Conservation (phyloP, 2,113 vertebrate species). For the Campylomormyrus tamandua region DNA sequence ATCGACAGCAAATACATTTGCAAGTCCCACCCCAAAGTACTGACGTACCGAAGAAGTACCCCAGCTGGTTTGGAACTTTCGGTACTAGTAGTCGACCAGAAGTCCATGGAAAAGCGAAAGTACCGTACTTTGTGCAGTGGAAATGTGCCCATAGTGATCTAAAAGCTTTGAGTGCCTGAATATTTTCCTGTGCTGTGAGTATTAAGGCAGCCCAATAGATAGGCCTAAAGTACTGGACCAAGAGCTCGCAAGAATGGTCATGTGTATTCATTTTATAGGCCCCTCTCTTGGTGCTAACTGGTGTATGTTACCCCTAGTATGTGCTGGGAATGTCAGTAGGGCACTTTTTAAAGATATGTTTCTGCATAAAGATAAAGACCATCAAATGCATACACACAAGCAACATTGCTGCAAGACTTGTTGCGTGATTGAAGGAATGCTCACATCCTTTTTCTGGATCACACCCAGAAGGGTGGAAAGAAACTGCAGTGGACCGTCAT, state of each 20-base stretch:
- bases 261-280: neutral
- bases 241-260: neutral
- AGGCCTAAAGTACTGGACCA: neutral
- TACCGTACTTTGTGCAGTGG: too few species aligned
- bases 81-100: too few species aligned
- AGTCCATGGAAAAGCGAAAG: too few species aligned
- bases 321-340: neutral
- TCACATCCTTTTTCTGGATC: neutral
- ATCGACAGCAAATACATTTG: too few species aligned
- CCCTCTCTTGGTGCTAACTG: neutral
- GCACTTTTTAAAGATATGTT: neutral
- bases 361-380: neutral
- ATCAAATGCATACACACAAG: neutral
- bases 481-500: neutral
- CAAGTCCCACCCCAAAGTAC: too few species aligned
- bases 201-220: neutral
- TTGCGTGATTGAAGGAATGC: neutral
- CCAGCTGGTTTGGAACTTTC: too few species aligned
- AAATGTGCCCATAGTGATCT: neutral
- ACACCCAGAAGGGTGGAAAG: neutral
- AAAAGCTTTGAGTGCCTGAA: neutral
- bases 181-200: neutral
- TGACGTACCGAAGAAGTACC: too few species aligned
- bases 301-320: neutral
- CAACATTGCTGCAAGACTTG: neutral